Percentiles rank a stretch among this genome's conserved stretches.
Conservation (phyloP, 2,888 invertebrate species). For the Chouioia cunea region DNA sequence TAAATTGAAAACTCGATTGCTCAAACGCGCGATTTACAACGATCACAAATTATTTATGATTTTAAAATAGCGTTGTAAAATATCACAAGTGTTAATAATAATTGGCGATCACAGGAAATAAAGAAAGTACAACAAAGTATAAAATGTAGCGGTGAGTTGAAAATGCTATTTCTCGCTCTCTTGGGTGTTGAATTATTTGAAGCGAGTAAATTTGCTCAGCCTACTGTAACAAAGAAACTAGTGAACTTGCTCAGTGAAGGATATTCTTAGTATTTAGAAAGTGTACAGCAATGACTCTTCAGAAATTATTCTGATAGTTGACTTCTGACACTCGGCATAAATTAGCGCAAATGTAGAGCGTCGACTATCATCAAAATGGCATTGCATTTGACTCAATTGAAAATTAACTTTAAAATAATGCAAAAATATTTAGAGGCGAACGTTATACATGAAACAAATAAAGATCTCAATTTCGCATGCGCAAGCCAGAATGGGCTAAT, state of each 20-base stretch:
- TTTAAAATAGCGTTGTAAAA: no score
- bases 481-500: constrained; percentile 7
- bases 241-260: constrained; percentile 3
- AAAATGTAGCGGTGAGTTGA: no score
- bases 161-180: no score
- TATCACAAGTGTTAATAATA: no score
- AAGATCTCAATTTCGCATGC: constrained; percentile 17
- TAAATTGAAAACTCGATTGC: no score
- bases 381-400: constrained; percentile 11
- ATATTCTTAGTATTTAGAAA: constrained; percentile 39
- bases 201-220: constrained; percentile 27
- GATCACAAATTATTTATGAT: no score
- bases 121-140: no score
- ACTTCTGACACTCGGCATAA: constrained; percentile 16
- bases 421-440: constrained; percentile 8
- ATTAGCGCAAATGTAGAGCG: neutral
- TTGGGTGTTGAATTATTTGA: neutral
- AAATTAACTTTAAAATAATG: constrained; percentile 14
- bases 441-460: constrained; percentile 18
- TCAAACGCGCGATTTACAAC: no score
- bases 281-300: constrained; percentile 10
- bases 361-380: neutral
- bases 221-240: constrained; percentile 24
- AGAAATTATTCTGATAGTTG: constrained; percentile 20
- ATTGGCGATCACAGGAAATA: no score